A percentile compares a stretch with the other conserved stretches of the same genome.
These are phyloP conservation scores for Chiloscyllium plagiosum DNA, from an alignment of 2,113 vertebrate genomes.

Conservation along the genomic window DNA sequence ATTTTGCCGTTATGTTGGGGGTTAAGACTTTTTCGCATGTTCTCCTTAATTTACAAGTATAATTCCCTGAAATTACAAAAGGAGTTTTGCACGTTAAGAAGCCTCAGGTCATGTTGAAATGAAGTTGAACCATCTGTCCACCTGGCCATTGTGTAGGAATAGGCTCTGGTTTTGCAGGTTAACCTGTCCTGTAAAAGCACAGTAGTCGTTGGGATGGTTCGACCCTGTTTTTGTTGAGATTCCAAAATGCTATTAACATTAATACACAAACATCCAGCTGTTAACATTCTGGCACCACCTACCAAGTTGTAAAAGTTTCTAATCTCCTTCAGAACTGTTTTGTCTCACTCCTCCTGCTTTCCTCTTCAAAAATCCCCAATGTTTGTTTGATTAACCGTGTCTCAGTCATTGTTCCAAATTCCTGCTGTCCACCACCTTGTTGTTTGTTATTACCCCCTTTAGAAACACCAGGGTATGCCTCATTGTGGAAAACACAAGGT, in stretches of 20 bases:
- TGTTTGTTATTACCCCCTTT: background rate
- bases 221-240: background rate
- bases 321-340: background rate
- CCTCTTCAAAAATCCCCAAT: background rate
- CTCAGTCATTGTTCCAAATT: background rate
- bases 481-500: background rate
- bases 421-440: no score
- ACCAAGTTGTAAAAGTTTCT: background rate
- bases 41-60: background rate
- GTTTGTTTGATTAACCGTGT: background rate
- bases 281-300: no score
- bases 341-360: background rate
- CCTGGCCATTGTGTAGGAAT: background rate
- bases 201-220: background rate
- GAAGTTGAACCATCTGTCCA: background rate
- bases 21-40: background rate
- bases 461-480: background rate
- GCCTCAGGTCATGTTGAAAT: background rate
- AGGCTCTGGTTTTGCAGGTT: background rate
- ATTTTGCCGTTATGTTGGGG: background rate
- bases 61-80: background rate
- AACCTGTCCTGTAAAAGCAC: background rate
- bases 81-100: background rate
- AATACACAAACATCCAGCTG: background rate
- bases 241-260: background rate